Conservation (phyloP, 2,888 invertebrate genomes). For the Uropetala carovei region DNA sequence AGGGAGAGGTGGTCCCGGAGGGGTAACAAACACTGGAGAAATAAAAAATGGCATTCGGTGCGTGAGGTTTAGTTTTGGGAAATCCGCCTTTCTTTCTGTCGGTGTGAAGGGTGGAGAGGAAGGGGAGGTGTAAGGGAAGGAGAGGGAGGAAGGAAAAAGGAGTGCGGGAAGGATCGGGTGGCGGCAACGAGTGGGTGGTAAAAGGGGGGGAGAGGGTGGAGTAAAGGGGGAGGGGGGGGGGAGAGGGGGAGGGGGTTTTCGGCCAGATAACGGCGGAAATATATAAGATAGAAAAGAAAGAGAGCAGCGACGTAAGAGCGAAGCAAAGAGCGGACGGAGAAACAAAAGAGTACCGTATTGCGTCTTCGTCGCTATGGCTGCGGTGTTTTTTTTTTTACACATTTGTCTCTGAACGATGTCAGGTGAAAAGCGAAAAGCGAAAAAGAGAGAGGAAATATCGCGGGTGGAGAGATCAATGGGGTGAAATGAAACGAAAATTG, state of each 20-base stretch:
- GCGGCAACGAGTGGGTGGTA: no score
- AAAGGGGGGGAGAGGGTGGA: background rate
- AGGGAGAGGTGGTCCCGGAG: background rate
- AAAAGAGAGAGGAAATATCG: background rate
- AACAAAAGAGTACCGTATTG: background rate
- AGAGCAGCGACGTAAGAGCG: background rate
- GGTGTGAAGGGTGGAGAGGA: background rate
- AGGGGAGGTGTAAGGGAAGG: background rate
- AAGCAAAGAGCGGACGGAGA: background rate
- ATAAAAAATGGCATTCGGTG: constrained; percentile 10
- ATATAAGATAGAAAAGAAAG: background rate
- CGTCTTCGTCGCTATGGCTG: background rate
- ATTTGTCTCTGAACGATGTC: no score
- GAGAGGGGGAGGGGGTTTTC: background rate
- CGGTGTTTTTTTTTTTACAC: no score
- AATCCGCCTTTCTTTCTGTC: background rate
- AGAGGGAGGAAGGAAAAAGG: background rate
- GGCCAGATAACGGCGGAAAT: background rate
- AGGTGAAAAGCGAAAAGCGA: no score
- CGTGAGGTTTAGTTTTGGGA: constrained; percentile 43
- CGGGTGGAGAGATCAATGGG: background rate
- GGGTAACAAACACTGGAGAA: background rate
- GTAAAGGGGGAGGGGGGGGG: background rate
- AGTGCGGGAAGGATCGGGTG: no score
- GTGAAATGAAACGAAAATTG: no score